phyloP scores from a whole-genome alignment of 1,140 invertebrate genomes.

The Penaeus chinensis region DNA sequence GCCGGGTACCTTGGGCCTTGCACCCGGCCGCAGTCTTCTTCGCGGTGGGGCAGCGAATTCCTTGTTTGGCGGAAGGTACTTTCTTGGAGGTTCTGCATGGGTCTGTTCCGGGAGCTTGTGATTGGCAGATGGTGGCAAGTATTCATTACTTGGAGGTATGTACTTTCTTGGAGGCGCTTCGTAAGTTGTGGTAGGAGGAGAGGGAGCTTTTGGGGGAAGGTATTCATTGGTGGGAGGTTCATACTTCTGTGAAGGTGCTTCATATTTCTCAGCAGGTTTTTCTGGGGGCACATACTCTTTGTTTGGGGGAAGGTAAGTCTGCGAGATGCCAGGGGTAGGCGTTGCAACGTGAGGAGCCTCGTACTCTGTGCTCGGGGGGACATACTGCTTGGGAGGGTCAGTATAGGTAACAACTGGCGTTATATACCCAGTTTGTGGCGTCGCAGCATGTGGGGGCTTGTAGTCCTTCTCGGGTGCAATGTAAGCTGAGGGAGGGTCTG shows the following conservation, averaged over 20 bases:
- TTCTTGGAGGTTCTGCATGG: conserved; percentile 18
- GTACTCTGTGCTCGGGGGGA: background rate
- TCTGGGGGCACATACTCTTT: conserved; percentile 31
- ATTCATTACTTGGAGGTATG: conserved; percentile 27
- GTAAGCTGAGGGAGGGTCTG: conserved; percentile 25
- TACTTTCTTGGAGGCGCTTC: conserved; percentile 18
- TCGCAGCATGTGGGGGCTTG: background rate
- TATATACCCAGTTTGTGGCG: background rate
- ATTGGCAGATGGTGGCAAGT: background rate
- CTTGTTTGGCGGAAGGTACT: conserved; percentile 38
- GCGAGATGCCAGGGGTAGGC: background rate
- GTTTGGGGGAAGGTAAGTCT: conserved; percentile 5
- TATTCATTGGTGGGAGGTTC: conserved; percentile 26
- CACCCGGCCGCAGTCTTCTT: no score
- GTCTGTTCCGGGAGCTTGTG: background rate
- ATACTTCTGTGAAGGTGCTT: conserved; percentile 1
- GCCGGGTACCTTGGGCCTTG: background rate
- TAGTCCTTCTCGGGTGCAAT: conserved; percentile 36
- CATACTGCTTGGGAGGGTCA: conserved; percentile 9
- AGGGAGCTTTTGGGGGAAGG: background rate
- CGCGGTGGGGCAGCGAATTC: background rate
- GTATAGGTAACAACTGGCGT: background rate
- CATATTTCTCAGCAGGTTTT: background rate
- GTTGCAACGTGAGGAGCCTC: background rate
- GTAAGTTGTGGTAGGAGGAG: background rate